Evolutionary conservation across 1,140 invertebrate genomes (phyloP), one percentile per base, ranked within the genome.

Genomic region (Papilio machaon): DNA sequence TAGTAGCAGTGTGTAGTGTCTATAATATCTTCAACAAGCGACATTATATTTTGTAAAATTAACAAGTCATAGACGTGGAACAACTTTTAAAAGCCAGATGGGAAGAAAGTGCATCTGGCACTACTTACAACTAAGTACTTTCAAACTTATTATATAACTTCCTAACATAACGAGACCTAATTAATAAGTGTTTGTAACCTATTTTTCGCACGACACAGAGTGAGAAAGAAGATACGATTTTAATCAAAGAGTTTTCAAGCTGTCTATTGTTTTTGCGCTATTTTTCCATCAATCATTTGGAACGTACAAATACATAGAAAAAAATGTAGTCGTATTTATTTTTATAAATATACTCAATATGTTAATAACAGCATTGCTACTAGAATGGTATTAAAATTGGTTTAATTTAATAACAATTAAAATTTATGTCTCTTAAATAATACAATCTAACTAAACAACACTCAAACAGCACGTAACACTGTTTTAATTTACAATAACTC

Each of bases 401-500:
- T 17, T 60, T 77, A 2, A 58, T n/a, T 60, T 60, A 11, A 58
- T 13, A 58, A 30, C 13, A 17, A 54, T 77, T 77, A 58, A 52
- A 54, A 54, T 35, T 52, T 35, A 11, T 30, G 23, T 23, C 8
- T 10, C 15, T 23, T 52, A 35, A 76, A 54, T 30, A 74, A 17
- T 76, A 13, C 17, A 30, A 52, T 19, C 6, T 54, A n/a, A 76
- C 0, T 35, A 54, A 76, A 77, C 75, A 77, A 13, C 54, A 35
- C 15, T 52, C 74, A 76, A 76, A 76, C 74, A 70, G 64, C 64
- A 70, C 30, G 10, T 35, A 70, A 35, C 64, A 70, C 60, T 64
- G 60, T 64, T 23, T 64, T 64, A 60, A 60, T 19, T 60, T n/a
- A 60, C 17, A n/a, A 60, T 60, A 64, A 64, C n/a, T 58, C 54